Base-by-base conservation (phyloP, 1,140 invertebrate genomes). In the Neodiprion virginianus region DNA sequence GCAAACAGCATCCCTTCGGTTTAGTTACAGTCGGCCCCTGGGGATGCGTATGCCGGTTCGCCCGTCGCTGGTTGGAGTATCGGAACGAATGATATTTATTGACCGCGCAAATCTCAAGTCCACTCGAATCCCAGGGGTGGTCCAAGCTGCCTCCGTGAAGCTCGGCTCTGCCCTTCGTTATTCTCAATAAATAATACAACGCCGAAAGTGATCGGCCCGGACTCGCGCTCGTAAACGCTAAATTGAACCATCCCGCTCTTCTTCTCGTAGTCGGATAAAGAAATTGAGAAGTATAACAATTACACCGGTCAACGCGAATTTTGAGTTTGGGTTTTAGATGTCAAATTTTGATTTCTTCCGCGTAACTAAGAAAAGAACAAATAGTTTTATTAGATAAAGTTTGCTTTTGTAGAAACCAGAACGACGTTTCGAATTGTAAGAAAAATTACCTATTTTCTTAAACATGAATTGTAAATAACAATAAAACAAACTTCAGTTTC, bases 51-150 rank as follows among this genome's bases (percentile, higher is more conserved):
- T 68, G 65, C 61, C 78, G 48, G 76, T 68, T 70, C 50, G 67
- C 28, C 50, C 61, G 61, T 67, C 67, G 28, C 28, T 40, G 74
- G 74, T 50, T 40, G n/a, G 82, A 87, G 85, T 88, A 87, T 86
- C 84, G 85, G 85, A 88, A 88, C 85, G 85, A 88, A 88, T 88
- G 80, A 86, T 86, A 88, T 88, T 88, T 88, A 88, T 88, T 78
- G 86, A 83, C 79, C 85, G 81, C 81, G 81, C 75, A 85, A 88
- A 87, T 88, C 82, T 75, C 79, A 81, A 84, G 82, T 83, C 82
- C 82, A 82, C 75, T 81, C 79, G 81, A 88, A 86, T 86, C 84
- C 85, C 84, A 81, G 86, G 85, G 85, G 85, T 87, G 84, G 84
- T 85, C 84, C 81, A 80, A 17, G 53, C 53, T 75, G 68, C 53